A percentile compares a stretch with the other conserved stretches of the same genome.
Evolutionary conservation across 2,888 invertebrate genomes (phyloP).

Genomic region (Petrolisthes cinctipes): DNA sequence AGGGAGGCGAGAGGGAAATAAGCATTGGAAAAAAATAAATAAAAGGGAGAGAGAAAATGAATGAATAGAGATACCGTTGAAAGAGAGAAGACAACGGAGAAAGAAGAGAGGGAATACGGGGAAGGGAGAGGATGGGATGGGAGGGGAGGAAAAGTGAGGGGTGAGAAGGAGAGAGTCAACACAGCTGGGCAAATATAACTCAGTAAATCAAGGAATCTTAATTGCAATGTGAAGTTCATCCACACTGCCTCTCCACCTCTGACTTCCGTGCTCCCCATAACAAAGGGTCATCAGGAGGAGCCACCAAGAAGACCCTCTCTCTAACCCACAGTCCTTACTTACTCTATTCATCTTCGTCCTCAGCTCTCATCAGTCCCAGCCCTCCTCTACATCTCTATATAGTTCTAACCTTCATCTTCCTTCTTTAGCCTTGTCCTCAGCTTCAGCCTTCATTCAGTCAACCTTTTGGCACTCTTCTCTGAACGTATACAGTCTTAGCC

Average conservation of each 20-base stretch:
- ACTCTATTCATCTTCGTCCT: not conserved
- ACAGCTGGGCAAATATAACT: conserved; percentile 37
- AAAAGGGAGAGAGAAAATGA: too few species aligned
- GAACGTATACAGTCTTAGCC: not conserved
- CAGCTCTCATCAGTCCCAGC: not conserved
- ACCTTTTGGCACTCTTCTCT: not conserved
- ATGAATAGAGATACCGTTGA: not conserved
- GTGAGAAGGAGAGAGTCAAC: conserved; percentile 3
- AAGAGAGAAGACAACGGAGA: not conserved
- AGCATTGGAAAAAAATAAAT: too few species aligned
- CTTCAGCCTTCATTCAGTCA: not conserved
- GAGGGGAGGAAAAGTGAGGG: not conserved
- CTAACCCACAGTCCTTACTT: not conserved
- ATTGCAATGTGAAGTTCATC: conserved; percentile 28
- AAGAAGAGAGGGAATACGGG: not conserved
- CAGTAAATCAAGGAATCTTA: conserved; percentile 21
- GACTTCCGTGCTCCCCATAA: not conserved
- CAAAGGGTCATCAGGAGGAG: not conserved
- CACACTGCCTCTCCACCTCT: not conserved
- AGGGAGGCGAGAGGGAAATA: too few species aligned
- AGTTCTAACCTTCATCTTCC: not conserved
- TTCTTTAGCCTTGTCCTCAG: not conserved
- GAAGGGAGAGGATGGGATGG: not conserved
- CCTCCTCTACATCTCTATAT: not conserved
- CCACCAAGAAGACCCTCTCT: not conserved